phyloP scores from a whole-genome alignment of 2,888 invertebrate species.

The Sclerodermus sp. region DNA sequence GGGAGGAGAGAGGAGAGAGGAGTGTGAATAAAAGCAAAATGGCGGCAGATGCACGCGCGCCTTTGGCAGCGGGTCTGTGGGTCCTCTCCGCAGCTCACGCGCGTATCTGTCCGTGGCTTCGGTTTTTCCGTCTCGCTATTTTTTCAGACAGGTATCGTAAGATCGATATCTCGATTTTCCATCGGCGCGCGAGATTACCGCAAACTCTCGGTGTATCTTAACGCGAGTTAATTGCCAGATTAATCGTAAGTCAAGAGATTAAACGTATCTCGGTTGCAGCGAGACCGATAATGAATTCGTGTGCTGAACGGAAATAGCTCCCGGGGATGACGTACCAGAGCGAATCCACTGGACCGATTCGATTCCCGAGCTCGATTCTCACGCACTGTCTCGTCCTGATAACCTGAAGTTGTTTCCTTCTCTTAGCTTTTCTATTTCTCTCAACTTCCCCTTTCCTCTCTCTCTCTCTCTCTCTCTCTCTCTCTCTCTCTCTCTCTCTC shows the following conservation, averaged over 20 bases:
- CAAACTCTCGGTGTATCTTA: not conserved
- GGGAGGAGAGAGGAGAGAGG: conserved; percentile 18
- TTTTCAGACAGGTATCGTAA: too few relatives aligned
- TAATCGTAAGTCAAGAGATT: too few relatives aligned
- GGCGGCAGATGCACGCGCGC: conserved; percentile 45
- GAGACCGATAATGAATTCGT: conserved; percentile 26
- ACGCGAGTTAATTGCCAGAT: not conserved
- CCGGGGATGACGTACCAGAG: conserved; percentile 14
- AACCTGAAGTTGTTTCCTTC: not conserved
- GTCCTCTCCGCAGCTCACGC: too few relatives aligned
- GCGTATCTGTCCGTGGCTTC: too few relatives aligned
- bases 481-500: too few relatives aligned
- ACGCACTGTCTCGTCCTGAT: conserved; percentile 14
- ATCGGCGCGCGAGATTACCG: too few relatives aligned
- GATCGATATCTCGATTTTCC: too few relatives aligned
- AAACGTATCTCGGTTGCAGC: not conserved
- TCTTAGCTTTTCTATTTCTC: too few relatives aligned
- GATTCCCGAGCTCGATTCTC: conserved; percentile 31
- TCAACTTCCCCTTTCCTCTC: too few relatives aligned
- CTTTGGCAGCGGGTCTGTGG: conserved; percentile 36
- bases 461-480: too few relatives aligned
- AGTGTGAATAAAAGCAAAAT: conserved; percentile 34
- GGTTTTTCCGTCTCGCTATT: too few relatives aligned
- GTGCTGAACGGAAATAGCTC: conserved; percentile 15
- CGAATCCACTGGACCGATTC: conserved; percentile 19